Percentiles rank a stretch among this genome's conserved stretches.
Evolutionary conservation across 2,797 vertebrate genomes (phyloP).

Genomic region (Sebastes vulpes): DNA sequence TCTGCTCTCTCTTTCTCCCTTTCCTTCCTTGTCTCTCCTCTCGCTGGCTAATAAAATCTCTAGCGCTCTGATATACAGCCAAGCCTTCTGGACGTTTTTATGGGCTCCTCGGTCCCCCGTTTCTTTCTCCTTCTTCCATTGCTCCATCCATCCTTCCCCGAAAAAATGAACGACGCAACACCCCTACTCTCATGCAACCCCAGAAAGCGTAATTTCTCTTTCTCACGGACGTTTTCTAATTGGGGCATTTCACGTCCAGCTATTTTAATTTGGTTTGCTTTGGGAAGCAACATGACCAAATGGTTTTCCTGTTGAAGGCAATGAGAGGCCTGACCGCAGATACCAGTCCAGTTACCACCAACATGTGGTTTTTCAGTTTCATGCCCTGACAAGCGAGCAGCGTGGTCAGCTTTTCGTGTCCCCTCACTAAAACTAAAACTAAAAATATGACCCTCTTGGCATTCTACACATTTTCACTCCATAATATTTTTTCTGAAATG

Average conservation of each 20-base stretch:
- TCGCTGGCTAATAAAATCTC: slow-evolving; percentile 74
- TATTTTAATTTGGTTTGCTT: slow-evolving; percentile 71
- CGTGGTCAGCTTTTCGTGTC: slow-evolving; percentile 31
- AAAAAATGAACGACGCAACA: slow-evolving; percentile 42
- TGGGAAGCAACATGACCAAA: slow-evolving; percentile 57
- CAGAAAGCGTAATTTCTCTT: slow-evolving; percentile 36
- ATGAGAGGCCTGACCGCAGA: slow-evolving; percentile 30
- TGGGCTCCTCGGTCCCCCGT: slow-evolving; percentile 60
- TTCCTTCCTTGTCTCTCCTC: slow-evolving; percentile 54
- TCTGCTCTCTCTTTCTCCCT: slow-evolving; percentile 37
- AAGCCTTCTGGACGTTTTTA: slow-evolving; percentile 81
- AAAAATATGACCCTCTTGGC: slow-evolving; percentile 13
- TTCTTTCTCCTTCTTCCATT: slow-evolving; percentile 54
- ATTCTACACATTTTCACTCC: slow-evolving; percentile 3
- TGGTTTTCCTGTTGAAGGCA: slow-evolving; percentile 59
- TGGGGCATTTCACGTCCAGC: slow-evolving; percentile 42
- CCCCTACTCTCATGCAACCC: slow-evolving; percentile 45
- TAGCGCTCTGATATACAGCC: slow-evolving; percentile 74
- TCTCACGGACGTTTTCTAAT: slow-evolving; percentile 35
- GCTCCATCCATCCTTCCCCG: slow-evolving; percentile 29
- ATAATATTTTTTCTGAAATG: background rate
- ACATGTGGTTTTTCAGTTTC: slow-evolving; percentile 63
- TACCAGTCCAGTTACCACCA: slow-evolving; percentile 45
- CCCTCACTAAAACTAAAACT: slow-evolving; percentile 5
- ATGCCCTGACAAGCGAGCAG: slow-evolving; percentile 33